These are phyloP conservation scores for Poicephalus gulielmi DNA, from an alignment of 2,113 vertebrate genomes.

Conservation along the genomic window DNA sequence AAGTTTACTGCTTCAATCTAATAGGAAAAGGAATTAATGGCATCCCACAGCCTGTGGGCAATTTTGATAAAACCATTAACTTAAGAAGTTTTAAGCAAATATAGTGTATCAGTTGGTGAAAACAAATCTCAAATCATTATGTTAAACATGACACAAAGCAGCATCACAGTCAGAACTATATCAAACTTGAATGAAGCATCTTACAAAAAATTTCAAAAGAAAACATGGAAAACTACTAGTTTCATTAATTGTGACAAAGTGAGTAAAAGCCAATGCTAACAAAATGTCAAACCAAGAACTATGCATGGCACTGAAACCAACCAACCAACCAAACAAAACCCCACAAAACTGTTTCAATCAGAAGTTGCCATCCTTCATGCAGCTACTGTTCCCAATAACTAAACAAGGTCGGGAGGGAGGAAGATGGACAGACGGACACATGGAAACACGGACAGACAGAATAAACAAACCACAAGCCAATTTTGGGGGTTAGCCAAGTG, in stretches of 20 bases:
- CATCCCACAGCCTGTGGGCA: background rate
- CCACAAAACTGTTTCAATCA: background rate
- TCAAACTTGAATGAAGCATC: slow-evolving; percentile 19
- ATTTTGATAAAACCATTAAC: background rate
- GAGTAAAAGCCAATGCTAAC: background rate
- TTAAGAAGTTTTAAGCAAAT: background rate
- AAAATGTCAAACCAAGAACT: background rate
- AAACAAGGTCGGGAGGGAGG: background rate
- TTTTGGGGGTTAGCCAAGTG: background rate
- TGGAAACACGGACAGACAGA: background rate
- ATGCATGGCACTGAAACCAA: background rate
- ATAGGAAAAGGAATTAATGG: background rate
- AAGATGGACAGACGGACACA: background rate
- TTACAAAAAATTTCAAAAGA: slow-evolving; percentile 18
- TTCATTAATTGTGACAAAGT: background rate
- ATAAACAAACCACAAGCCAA: background rate
- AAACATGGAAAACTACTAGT: background rate
- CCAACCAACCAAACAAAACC: background rate
- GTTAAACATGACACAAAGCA: background rate
- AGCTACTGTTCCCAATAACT: background rate
- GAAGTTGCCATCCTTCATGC: background rate
- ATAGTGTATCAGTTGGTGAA: background rate
- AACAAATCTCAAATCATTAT: background rate
- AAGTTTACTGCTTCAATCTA: background rate
- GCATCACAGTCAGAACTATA: background rate